phyloP scores from a whole-genome alignment of 1,140 invertebrate species.

The Holotrichia oblita region DNA sequence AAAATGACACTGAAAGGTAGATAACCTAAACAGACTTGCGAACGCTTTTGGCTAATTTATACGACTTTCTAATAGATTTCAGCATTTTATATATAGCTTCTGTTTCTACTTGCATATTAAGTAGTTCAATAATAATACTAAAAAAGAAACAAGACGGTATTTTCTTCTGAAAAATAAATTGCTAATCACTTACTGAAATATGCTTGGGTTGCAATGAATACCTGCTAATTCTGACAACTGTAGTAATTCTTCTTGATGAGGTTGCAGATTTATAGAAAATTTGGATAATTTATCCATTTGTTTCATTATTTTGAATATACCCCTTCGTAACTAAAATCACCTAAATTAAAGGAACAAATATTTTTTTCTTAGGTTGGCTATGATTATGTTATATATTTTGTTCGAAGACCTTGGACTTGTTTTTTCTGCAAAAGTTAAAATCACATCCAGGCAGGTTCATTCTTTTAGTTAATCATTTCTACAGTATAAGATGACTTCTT shows the following conservation, averaged over 20 bases:
- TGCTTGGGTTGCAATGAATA: conserved; percentile 43
- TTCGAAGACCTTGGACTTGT: conserved; percentile 23
- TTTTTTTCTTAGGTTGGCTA: conserved; percentile 41
- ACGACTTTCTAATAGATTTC: conserved; percentile 45
- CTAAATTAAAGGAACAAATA: neutral
- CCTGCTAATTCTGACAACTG: conserved; percentile 47
- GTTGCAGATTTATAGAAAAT: conserved; percentile 42
- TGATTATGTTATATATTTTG: conserved; percentile 25
- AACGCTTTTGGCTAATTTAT: conserved; percentile 21
- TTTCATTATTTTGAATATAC: conserved; percentile 17
- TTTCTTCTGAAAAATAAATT: too few relatives aligned
- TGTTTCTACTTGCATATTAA: conserved; percentile 47
- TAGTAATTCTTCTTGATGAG: conserved; percentile 48
- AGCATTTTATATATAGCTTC: conserved; percentile 46
- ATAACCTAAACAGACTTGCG: conserved; percentile 13
- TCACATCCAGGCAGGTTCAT: too few relatives aligned
- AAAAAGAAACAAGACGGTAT: neutral
- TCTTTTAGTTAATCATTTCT: neutral
- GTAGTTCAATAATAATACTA: conserved; percentile 48
- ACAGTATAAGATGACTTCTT: conserved; percentile 40
- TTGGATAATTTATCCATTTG: conserved; percentile 24
- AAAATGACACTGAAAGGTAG: too few relatives aligned
- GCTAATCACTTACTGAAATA: conserved; percentile 41
- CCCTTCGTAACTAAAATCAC: neutral
- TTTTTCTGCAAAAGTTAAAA: neutral